Evolutionary conservation across 2,113 vertebrate species (phyloP).

Genomic region (Charadrius vociferus): DNA sequence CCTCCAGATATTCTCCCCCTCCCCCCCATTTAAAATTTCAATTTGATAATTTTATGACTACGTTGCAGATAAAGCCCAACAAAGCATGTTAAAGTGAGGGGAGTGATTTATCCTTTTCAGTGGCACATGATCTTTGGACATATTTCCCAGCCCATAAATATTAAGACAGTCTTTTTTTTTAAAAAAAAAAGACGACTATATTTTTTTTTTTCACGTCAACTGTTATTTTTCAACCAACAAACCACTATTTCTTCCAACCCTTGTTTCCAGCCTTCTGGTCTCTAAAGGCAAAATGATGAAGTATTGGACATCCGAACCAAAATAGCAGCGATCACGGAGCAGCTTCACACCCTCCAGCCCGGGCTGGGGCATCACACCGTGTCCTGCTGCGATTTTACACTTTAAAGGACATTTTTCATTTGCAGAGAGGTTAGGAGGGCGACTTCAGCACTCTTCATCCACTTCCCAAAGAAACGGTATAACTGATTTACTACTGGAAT

Average conservation of each 20-base stretch:
- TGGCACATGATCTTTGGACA: background rate
- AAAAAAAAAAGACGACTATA: background rate
- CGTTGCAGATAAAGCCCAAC: background rate
- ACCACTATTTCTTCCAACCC: background rate
- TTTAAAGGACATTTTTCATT: slow-evolving; percentile 13
- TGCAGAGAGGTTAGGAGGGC: background rate
- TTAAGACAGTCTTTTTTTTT: background rate
- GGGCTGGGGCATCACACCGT: background rate
- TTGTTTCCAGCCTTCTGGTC: background rate
- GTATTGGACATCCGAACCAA: background rate
- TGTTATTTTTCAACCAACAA: background rate
- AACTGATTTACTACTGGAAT: background rate
- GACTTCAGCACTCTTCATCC: background rate
- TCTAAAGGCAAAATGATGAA: background rate
- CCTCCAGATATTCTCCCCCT: slow-evolving; percentile 5
- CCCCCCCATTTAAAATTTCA: slow-evolving; percentile 12
- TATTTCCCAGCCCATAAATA: background rate
- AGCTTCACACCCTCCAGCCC: background rate
- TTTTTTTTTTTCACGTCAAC: background rate
- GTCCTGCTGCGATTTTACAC: background rate
- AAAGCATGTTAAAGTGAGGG: background rate
- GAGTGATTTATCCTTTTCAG: slow-evolving; percentile 13
- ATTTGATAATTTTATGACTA: slow-evolving; percentile 50
- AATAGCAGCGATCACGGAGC: background rate
- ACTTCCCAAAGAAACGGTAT: background rate